phyloP scores from a whole-genome alignment of 2,113 vertebrate genomes.

The Neogale vison region DNA sequence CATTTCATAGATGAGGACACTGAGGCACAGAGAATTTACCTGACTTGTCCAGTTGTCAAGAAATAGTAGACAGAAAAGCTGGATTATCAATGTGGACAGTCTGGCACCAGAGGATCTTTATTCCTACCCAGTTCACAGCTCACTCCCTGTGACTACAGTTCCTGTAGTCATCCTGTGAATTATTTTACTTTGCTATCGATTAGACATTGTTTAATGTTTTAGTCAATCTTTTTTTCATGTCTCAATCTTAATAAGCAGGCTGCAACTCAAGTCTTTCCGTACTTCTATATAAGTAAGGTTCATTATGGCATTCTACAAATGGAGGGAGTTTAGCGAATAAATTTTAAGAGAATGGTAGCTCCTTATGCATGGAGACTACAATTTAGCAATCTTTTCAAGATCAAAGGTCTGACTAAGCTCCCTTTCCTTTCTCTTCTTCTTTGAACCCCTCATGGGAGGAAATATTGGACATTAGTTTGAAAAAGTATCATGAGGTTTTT shows the following conservation, averaged over 20 bases:
- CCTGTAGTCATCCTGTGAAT: neutral
- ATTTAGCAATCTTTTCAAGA: neutral
- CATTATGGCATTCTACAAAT: neutral
- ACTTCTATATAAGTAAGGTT: neutral
- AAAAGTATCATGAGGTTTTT: neutral
- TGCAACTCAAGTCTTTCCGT: neutral
- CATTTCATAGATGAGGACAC: neutral
- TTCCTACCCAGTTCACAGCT: neutral
- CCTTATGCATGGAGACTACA: neutral
- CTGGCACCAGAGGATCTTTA: neutral
- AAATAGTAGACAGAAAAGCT: neutral
- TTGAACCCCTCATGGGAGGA: neutral
- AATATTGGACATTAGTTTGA: neutral
- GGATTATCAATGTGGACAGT: neutral
- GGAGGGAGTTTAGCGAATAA: neutral
- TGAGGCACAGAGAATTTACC: neutral
- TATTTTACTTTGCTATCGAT: conserved; percentile 13
- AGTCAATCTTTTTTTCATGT: neutral
- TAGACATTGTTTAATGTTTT: neutral
- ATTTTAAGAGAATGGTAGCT: neutral
- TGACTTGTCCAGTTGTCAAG: neutral
- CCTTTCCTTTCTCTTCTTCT: neutral
- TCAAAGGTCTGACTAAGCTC: neutral
- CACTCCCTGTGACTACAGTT: neutral
- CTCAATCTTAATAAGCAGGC: neutral